These are phyloP conservation scores for Aricia artaxerxes DNA, from an alignment of 2,888 invertebrate genomes.

Conservation along the genomic window DNA sequence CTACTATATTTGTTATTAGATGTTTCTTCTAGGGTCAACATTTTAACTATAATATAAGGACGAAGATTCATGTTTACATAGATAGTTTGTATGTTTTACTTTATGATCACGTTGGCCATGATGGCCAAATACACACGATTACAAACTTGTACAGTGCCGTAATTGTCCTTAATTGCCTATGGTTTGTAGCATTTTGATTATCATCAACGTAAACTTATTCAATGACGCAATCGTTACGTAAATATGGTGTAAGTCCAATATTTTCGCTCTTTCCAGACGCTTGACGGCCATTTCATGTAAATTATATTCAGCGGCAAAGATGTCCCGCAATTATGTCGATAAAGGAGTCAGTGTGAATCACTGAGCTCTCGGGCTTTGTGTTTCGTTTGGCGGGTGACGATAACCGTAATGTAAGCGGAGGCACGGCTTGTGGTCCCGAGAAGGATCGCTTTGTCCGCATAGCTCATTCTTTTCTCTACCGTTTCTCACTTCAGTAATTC, in stretches of 20 bases:
- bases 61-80: too few species aligned
- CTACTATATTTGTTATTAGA: background rate
- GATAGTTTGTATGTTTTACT: too few species aligned
- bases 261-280: background rate
- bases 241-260: background rate
- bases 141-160: too few species aligned
- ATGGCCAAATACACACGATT: too few species aligned
- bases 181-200: background rate
- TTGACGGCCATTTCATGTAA: background rate
- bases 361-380: conserved; percentile 69
- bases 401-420: conserved; percentile 80
- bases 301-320: background rate
- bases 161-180: too few species aligned
- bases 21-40: too few species aligned
- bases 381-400: conserved; percentile 78
- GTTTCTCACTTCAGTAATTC: conserved; percentile 80
- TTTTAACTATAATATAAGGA: too few species aligned
- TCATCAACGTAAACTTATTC: background rate
- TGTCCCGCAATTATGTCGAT: conserved; percentile 49
- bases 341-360: conserved; percentile 72
- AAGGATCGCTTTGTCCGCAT: conserved; percentile 76
- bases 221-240: too few species aligned
- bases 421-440: conserved; percentile 77
- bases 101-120: too few species aligned
- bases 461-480: conserved; percentile 75